phyloP scores from a whole-genome alignment of 2,888 invertebrate species.

The Zelleria hepariella region DNA sequence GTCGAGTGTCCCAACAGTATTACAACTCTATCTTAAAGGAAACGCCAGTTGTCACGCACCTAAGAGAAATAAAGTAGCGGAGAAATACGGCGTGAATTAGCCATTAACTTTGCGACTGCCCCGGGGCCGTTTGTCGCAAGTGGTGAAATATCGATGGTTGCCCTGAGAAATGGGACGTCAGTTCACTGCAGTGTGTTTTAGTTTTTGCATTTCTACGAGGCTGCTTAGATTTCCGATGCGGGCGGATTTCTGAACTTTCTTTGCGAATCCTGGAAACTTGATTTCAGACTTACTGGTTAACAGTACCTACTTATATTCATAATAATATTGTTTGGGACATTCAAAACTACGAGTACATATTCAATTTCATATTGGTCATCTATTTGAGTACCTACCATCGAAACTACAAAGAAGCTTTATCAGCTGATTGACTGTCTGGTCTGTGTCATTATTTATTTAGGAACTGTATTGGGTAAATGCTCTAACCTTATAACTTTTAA shows the following conservation, averaged over 20 bases:
- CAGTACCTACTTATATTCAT: no score
- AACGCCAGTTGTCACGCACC: constrained; percentile 38
- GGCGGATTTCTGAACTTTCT: no score
- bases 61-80: constrained; percentile 23
- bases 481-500: background rate
- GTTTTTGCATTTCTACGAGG: background rate
- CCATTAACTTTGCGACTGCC: constrained; percentile 16
- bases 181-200: background rate
- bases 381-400: no score
- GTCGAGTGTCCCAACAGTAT: constrained; percentile 22
- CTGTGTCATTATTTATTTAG: no score
- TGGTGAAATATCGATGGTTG: background rate
- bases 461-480: background rate
- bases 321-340: no score
- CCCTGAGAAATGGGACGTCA: background rate
- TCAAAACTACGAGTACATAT: no score
- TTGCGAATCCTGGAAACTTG: background rate
- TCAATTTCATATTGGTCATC: no score
- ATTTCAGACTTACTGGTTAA: no score
- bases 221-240: background rate
- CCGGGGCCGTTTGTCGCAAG: background rate
- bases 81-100: constrained; percentile 24
- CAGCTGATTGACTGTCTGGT: no score
- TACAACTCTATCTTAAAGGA: constrained; percentile 30
- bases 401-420: no score